Base-by-base conservation (phyloP, 2,113 vertebrate genomes). In the Stegostoma tigrinum region DNA sequence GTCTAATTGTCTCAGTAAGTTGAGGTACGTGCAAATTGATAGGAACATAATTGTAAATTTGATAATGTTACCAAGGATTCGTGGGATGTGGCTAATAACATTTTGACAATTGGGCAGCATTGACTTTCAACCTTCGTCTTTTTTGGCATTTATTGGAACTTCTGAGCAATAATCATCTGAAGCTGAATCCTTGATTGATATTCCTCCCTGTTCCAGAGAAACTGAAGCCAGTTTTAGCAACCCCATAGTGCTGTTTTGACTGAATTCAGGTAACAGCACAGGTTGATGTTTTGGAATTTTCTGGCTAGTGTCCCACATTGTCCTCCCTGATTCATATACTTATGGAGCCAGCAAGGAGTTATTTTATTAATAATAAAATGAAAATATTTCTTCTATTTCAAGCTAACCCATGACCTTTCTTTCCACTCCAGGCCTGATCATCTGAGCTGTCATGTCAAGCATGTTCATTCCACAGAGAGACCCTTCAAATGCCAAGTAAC, bases 401-500 rank as follows among this genome's bases (percentile, higher is more conserved):
- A 30, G 45, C 45, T 95, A 95, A 95, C 66, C 67, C 24, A 15
- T 96, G 94, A 97, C 96, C 97, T 70, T 96, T 97, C 96, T 97
- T 96, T 97, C 96, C 96, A 96, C 97, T 96, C 96, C 97, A 99
- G 99, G 97, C 99, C 99, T 94, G 99, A 99, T 98, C 99, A 99
- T 97, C 98, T 99, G 98, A 99, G 99, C 98, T 99, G 99, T 98
- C 99, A 99, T 95, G 99, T 99, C 97, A 99, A 99, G 98, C 99
- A 99, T 96, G 99, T 99, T 97, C 99, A 99, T 97, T 99, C 99
- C 97, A 99, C 99, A 97, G 99, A 99, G 98, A 98, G 99, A 97
- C 99, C 99, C 96, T 99, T 99, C 97, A 99, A 99, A 98, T 99
- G 99, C 98, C 99, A 99, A 99, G 99, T 99, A 98, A 99, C 99